phyloP scores from a whole-genome alignment of 2,888 invertebrate genomes.

The Crossocerus cetratus region DNA sequence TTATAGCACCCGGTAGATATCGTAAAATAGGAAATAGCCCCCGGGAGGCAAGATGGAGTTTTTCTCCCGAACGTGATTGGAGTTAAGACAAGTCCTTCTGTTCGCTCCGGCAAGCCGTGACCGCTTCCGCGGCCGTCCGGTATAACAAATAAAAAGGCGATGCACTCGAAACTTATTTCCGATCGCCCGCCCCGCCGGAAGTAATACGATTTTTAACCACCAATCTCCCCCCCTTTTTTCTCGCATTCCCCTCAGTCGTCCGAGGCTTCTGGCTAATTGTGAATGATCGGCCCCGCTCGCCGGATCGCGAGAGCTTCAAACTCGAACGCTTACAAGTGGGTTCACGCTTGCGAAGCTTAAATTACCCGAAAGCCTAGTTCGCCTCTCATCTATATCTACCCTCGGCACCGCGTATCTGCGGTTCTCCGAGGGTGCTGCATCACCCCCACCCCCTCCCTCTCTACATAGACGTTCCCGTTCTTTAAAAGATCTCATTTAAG shows the following conservation, averaged over 20 bases:
- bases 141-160: conserved; percentile 27
- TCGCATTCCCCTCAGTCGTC: no score
- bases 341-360: neutral
- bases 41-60: conserved; percentile 46
- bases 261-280: conserved; percentile 8
- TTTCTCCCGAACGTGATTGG: conserved; percentile 53
- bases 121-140: conserved; percentile 18
- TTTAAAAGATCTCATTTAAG: conserved; percentile 1
- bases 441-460: neutral
- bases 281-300: conserved; percentile 21
- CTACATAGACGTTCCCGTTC: neutral
- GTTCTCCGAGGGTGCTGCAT: no score
- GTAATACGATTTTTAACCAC: conserved; percentile 24
- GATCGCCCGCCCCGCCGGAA: conserved; percentile 5
- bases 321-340: conserved; percentile 6
- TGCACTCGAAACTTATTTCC: conserved; percentile 6
- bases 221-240: conserved; percentile 8
- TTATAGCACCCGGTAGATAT: conserved; percentile 55
- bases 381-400: conserved; percentile 1
- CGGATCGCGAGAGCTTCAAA: conserved; percentile 13
- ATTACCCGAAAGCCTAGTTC: conserved; percentile 11
- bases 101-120: neutral
- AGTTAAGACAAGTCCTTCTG: conserved; percentile 51
- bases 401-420: neutral
- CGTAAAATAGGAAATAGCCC: conserved; percentile 58